Base-by-base conservation (phyloP, 1,140 invertebrate species). In the Drosophila triauraria region DNA sequence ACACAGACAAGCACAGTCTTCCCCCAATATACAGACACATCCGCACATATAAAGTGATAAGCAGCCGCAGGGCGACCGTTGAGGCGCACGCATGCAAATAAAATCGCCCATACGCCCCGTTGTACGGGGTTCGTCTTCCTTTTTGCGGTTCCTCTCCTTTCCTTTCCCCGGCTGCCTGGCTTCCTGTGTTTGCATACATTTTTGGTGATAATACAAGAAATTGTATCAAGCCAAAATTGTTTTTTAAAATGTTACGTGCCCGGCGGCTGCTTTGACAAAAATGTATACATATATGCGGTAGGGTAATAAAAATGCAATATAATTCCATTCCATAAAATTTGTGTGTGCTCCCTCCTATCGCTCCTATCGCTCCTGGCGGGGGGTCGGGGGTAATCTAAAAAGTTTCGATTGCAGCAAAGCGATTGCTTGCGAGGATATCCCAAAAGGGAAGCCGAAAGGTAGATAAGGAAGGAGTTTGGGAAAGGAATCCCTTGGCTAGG, bases 281-380 rank as follows among this genome's bases (percentile, higher is more conserved):
- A 65, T 47, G 42, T 47, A 65, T 7, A 25, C 7, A 35, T 79
- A 54, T 74, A 56, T 75, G 80, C 61, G 63, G 60, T 64, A 72
- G 80, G 84, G 83, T 84, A 88, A 87, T 87, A 87, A 87, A 87
- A 87, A 88, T 88, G 83, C 84, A 87, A 87, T 87, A 88, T 88
- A 87, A 88, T 88, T 80, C 77, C 76, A 80, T 72, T 35, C 32
- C 32, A 88, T 46, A 83, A 80, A 80, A 61, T 70, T 78, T 54
- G 40, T 61, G 12, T 60, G 42, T 56, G 62, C 62, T 83, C 25
- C 32, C 10, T 27, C 27, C 20, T 20, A 20, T 20, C 20, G 35
- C 30, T 32, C 30, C 30, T 9, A n/a, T 35, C 12, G 35, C 44
- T 58, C 15, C 40, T n/a, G n/a, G 15, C 15, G 5, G 2, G 12